phyloP scores from a whole-genome alignment of 2,113 vertebrate genomes.

The Sinocyclocheilus anshuiensis region DNA sequence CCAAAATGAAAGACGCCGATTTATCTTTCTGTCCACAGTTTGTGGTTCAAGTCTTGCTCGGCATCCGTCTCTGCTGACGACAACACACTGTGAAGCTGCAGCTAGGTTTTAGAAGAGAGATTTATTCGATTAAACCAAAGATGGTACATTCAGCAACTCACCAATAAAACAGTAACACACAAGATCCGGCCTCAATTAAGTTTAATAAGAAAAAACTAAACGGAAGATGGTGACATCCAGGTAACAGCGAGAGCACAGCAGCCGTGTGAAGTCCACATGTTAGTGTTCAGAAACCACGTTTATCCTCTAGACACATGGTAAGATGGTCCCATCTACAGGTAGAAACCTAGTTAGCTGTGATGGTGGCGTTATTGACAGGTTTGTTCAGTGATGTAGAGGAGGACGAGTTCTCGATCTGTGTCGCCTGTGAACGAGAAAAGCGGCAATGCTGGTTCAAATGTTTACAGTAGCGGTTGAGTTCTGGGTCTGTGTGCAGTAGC shows the following conservation, averaged over 20 bases:
- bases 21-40: conserved; percentile 71
- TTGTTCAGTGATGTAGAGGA: conserved; percentile 58
- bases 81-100: neutral
- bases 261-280: neutral
- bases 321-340: conserved; percentile 17
- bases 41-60: conserved; percentile 48
- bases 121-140: conserved; percentile 9
- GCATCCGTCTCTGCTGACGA: neutral
- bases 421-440: conserved; percentile 60
- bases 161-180: neutral
- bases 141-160: neutral
- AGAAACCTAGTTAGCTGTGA: conserved; percentile 14
- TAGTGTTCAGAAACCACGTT: neutral
- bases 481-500: neutral
- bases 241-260: conserved; percentile 15
- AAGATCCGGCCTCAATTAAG: neutral
- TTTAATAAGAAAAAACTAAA: neutral
- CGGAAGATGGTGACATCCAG: neutral
- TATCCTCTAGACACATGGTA: neutral
- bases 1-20: conserved; percentile 77
- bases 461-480: neutral
- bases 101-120: neutral
- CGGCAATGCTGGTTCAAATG: neutral
- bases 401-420: conserved; percentile 4
- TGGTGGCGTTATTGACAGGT: neutral